These are phyloP conservation scores for Pseudomugil gertrudae DNA, from an alignment of 2,797 vertebrate genomes.

Conservation along the genomic window DNA sequence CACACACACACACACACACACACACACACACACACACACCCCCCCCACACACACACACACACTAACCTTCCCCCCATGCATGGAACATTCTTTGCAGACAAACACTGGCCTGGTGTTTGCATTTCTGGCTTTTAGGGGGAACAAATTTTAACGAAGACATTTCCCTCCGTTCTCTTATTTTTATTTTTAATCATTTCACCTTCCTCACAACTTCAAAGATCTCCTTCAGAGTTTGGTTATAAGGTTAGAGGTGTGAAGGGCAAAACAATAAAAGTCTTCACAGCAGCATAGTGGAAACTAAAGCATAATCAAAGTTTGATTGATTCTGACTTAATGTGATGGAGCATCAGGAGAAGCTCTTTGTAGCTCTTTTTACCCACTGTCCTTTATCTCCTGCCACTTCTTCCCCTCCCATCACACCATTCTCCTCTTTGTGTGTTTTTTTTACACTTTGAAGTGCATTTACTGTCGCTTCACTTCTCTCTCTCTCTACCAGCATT, in stretches of 20 bases:
- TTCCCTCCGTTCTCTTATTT: not conserved
- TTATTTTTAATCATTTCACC: not conserved
- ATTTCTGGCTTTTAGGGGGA: not conserved
- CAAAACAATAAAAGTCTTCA: not conserved
- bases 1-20: conserved; percentile 38
- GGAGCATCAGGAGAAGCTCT: conserved; percentile 15
- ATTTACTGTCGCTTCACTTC: conserved; percentile 21
- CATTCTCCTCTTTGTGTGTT: conserved; percentile 67
- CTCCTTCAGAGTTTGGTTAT: too few species aligned
- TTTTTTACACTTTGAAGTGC: conserved; percentile 71
- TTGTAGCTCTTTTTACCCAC: conserved; percentile 19
- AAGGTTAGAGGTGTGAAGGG: not conserved
- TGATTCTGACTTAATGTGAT: conserved; percentile 23
- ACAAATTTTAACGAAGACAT: not conserved
- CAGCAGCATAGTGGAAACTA: conserved; percentile 9
- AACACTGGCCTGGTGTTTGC: conserved; percentile 27
- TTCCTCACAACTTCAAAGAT: not conserved
- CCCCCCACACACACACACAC: conserved; percentile 26
- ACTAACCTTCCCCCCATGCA: conserved; percentile 33
- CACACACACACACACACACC: conserved; percentile 40
- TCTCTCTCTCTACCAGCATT: conserved; percentile 10
- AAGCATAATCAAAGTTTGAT: not conserved
- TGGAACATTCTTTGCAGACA: conserved; percentile 61
- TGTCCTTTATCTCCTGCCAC: conserved; percentile 33
- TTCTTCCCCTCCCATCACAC: conserved; percentile 44